Base-by-base conservation (phyloP, 2,797 vertebrate species). In the Vipera ursinii region DNA sequence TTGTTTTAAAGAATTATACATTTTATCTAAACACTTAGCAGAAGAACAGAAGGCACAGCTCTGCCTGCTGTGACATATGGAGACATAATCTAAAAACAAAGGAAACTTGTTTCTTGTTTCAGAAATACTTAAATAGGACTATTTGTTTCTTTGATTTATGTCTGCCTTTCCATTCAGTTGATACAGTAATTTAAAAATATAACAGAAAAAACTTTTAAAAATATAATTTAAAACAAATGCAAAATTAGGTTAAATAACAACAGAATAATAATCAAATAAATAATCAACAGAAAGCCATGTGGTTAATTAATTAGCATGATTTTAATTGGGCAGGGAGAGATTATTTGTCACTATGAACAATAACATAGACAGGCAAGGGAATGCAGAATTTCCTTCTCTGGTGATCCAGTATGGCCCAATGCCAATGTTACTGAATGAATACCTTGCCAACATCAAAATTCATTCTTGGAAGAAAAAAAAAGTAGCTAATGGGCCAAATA, bases 401-500 rank as follows among this genome's bases (percentile, higher is more conserved):
- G 28, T 24, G 63, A 53, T 8, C 55, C 28, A 15, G 28, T 44
- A 8, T 51, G 38, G 63, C 69, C 48, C 63, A 48, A 14, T 89
- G 53, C 26, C 12, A 0, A 3, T 0, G 0, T 0, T 59, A 51
- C 57, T 61, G 56, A 3, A 0, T 0, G 0, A 89, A 73, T 53
- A 61, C 0, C 0, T 51, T 63, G 24, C 44, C 26, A 73, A 13
- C 10, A 9, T 38, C 15, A 24, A 48, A n/a, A 26, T 59, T 85
- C 0, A 6, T 82, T 82, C 24, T 44, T 55, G 22, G n/a, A 32
- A 65, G 82, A 38, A 63, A 10, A 26, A 57, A 26, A 20, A 44
- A 12, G 48, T 63, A 65, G 60, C 92, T 57, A 91, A 63, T 82
- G 26, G 86, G 26, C 60, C 85, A 38, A 26, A 86, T 51, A 26